Evolutionary conservation across 2,113 vertebrate species (phyloP).

Genomic region (Camarhynchus parvulus): DNA sequence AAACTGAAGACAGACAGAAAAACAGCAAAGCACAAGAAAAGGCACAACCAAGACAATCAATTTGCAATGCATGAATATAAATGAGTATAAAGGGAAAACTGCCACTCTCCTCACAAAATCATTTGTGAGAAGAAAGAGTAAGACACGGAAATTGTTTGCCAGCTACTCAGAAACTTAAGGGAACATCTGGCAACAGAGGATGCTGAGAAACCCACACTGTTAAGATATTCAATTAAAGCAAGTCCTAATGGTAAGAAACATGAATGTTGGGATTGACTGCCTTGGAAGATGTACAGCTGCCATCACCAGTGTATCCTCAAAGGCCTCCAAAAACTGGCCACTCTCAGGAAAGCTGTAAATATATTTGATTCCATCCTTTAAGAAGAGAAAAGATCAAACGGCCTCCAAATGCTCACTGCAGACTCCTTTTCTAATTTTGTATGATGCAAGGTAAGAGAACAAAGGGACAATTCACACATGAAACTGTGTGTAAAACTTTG

Average conservation of each 20-base stretch:
- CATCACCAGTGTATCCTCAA: neutral
- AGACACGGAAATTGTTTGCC: neutral
- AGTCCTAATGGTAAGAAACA: neutral
- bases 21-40: neutral
- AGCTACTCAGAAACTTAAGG: neutral
- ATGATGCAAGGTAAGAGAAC: neutral
- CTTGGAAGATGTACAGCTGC: neutral
- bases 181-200: neutral
- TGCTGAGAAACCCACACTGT: neutral
- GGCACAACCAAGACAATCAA: neutral
- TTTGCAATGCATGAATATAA: neutral
- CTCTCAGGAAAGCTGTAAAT: neutral
- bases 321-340: neutral
- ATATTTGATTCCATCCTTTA: neutral
- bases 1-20: neutral
- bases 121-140: neutral
- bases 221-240: neutral
- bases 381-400: neutral
- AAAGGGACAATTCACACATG: neutral
- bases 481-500: neutral
- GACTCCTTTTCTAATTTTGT: neutral
- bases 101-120: neutral
- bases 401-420: neutral
- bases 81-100: neutral
- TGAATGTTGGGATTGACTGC: neutral